These are phyloP conservation scores for Thalpophila matura DNA, from an alignment of 2,888 invertebrate species.

Conservation along the genomic window DNA sequence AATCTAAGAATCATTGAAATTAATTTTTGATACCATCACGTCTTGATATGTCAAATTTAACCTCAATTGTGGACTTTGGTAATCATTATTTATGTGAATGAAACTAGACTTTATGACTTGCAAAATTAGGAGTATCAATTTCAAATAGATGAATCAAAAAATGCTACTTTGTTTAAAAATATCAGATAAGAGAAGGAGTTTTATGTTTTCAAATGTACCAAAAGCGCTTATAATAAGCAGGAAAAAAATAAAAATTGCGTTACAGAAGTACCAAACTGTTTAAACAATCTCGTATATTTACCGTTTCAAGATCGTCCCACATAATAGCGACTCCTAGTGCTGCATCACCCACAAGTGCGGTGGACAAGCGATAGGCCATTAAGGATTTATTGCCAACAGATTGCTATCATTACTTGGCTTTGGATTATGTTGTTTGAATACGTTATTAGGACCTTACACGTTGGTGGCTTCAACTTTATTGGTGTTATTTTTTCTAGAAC, in stretches of 20 bases:
- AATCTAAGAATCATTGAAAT: too few relatives aligned
- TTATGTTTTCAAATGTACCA: too few relatives aligned
- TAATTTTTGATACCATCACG: not conserved
- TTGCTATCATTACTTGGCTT: conserved; percentile 85
- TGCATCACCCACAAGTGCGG: conserved; percentile 79
- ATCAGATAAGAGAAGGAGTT: too few relatives aligned
- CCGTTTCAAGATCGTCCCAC: conserved; percentile 42
- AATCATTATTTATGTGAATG: not conserved
- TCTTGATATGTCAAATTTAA: not conserved
- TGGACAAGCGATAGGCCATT: conserved; percentile 87
- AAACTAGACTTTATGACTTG: too few relatives aligned
- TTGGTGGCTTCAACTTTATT: conserved; percentile 55
- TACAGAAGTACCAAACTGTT: not conserved
- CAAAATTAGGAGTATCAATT: too few relatives aligned
- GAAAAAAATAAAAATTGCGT: not conserved
- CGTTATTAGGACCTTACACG: conserved; percentile 77
- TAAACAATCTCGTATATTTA: conserved; percentile 9
- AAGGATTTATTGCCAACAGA: conserved; percentile 87
- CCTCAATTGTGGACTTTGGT: conserved; percentile 9
- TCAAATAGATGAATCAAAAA: too few relatives aligned
- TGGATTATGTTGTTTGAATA: conserved; percentile 89
- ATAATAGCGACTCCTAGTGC: conserved; percentile 57
- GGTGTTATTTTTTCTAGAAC: conserved; percentile 49
- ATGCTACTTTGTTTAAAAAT: too few relatives aligned
- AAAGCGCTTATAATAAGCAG: too few relatives aligned